Percentiles rank a stretch among this genome's conserved stretches.
Evolutionary conservation across 92 coral and sea anemone genomes (phyloP).

Genomic region (Anthopleura xanthogrammica): DNA sequence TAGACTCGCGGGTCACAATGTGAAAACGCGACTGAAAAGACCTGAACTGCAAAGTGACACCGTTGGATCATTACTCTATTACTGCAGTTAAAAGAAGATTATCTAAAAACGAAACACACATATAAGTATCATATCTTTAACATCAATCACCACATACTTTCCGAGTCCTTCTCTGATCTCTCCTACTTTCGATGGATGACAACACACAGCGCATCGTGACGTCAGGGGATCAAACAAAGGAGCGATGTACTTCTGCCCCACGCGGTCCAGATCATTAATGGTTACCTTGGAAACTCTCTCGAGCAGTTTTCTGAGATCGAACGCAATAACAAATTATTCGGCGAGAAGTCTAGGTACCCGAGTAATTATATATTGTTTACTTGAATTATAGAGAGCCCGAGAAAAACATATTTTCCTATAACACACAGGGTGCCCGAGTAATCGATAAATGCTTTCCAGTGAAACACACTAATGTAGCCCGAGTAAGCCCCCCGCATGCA

Average conservation of each 20-base stretch:
- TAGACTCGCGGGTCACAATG: neutral
- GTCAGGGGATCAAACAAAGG: constrained; percentile 75
- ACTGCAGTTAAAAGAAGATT: no score
- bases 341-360: no score
- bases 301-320: constrained; percentile 53
- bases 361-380: no score
- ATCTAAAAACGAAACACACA: neutral
- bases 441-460: no score
- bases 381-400: no score
- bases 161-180: constrained; percentile 78
- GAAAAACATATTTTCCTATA: no score
- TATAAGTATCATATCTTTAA: neutral
- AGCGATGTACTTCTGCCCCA: constrained; percentile 72
- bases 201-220: constrained; percentile 89
- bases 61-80: no score
- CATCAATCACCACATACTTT: constrained; percentile 42
- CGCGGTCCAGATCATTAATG: constrained; percentile 72
- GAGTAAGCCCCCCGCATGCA: no score
- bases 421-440: no score
- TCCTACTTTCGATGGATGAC: constrained; percentile 89
- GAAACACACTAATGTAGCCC: no score
- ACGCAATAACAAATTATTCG: neutral
- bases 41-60: no score
- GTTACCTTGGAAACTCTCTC: constrained; percentile 69
- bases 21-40: neutral